Conservation (phyloP, 1,140 invertebrate species). For the Drosophila tsacasi region DNA sequence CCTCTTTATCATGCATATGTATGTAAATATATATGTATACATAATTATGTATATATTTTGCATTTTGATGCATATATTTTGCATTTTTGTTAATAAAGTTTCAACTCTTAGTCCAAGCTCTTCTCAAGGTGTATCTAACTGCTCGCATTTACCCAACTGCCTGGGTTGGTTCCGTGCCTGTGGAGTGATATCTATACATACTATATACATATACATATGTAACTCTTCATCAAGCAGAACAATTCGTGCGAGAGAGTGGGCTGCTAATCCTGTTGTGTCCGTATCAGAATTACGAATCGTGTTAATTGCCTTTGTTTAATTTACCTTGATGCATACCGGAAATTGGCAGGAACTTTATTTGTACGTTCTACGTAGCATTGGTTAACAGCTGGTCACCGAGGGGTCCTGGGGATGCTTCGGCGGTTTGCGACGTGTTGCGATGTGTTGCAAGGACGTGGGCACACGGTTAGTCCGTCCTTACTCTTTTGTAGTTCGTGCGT, state of each 20-base stretch:
- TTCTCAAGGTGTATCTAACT: neutral
- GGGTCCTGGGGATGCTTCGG: slow-evolving; percentile 28
- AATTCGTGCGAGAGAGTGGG: slow-evolving; percentile 1
- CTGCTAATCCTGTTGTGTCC: slow-evolving; percentile 32
- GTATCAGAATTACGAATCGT: slow-evolving; percentile 61
- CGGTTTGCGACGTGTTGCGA: neutral
- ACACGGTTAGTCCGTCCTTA: slow-evolving; percentile 22
- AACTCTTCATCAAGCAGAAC: slow-evolving; percentile 21
- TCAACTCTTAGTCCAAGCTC: no score
- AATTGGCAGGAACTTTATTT: slow-evolving; percentile 83
- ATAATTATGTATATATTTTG: no score
- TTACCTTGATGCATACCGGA: slow-evolving; percentile 75
- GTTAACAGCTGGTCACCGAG: slow-evolving; percentile 8
- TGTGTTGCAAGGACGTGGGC: slow-evolving; percentile 6
- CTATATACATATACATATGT: neutral
- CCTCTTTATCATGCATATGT: no score
- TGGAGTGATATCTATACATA: neutral
- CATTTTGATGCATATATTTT: no score
- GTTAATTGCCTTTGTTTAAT: slow-evolving; percentile 81
- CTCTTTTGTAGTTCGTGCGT: slow-evolving; percentile 59
- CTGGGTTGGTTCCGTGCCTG: neutral
- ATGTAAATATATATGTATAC: no score
- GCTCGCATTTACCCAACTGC: neutral
- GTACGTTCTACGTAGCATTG: slow-evolving; percentile 56
- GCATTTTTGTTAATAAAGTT: no score